Evolutionary conservation across 2,888 invertebrate species (phyloP), one percentile per base, ranked within the genome.

Genomic region (Iphiclides podalirius): DNA sequence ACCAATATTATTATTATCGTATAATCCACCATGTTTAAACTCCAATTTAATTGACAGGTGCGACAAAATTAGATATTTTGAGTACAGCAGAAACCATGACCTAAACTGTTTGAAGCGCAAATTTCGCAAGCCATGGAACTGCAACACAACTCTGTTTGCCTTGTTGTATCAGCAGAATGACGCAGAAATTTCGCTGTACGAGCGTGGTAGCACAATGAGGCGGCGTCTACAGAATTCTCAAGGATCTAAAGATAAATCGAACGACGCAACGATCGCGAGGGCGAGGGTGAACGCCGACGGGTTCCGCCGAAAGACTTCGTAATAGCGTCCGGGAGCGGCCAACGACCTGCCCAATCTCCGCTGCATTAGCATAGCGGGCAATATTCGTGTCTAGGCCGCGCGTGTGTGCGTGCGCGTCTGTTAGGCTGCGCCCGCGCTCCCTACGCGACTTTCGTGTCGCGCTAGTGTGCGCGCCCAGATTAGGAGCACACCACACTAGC

Each of bases 341-440:
- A 87, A 76, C 82, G 89, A 89, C 89, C 89, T 87, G 81, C 83
- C 89, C 89, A 88, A 89, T 89, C 89, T 88, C 87, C 78, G 79
- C 76, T 77, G 87, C 89, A 89, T 89, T 89, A 88, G 87, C 89
- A 88, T 88, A 82, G 87, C 87, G 77, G 81, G 85, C 88, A 85
- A 86, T 84, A 85, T 85, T 82, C 78, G 75, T 79, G 78, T 79
- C 77, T 81, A 78, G 72, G 69, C n/a, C n/a, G 71, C 69, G 67
- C 72, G 81, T 60, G 67, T 57, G 59, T 41, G 60, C 48, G 31
- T 8, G 17, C 26, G 42, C 14, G 37, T 4, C 4, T 49, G 60
- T 63, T 58, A 59, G 56, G 63, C 54, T 59, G 63, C 64, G 60
- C 60, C 58, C 54, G 62, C 64, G 63, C 64, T 60, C 60, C 60